Evolutionary conservation across 2,113 vertebrate genomes (phyloP).

Genomic region (Megalops atlanticus): DNA sequence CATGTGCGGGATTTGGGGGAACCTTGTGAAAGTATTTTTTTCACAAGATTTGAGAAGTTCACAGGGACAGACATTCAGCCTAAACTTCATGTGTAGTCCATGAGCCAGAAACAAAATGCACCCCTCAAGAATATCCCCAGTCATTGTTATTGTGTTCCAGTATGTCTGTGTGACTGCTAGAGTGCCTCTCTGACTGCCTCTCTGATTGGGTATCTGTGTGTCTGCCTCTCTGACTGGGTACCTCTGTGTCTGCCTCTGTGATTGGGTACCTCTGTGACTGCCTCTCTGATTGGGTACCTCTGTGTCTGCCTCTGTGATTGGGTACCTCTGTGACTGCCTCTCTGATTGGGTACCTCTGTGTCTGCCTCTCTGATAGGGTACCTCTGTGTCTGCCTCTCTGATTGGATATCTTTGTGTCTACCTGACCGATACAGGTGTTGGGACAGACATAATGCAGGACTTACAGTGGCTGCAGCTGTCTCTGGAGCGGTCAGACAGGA

Average conservation of each 20-base stretch:
- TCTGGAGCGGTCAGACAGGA: slow-evolving; percentile 67
- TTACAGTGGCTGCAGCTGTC: slow-evolving; percentile 77
- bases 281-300: slow-evolving; percentile 5
- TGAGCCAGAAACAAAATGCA: too few species aligned
- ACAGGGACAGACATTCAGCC: not conserved
- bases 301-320: not conserved
- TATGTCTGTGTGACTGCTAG: not conserved
- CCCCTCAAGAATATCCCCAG: too few species aligned
- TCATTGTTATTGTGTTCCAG: not conserved
- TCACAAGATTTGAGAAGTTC: not conserved
- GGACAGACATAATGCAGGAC: slow-evolving; percentile 35
- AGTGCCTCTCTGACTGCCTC: not conserved
- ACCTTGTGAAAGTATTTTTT: not conserved
- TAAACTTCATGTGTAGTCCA: not conserved
- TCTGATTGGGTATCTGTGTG: slow-evolving; percentile 6
- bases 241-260: not conserved
- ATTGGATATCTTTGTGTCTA: slow-evolving; percentile 13
- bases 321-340: not conserved
- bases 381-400: too few species aligned
- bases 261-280: not conserved
- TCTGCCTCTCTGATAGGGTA: not conserved
- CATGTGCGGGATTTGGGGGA: not conserved
- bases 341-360: slow-evolving; percentile 6
- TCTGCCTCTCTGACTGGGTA: not conserved
- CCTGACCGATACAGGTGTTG: too few species aligned